Evolutionary conservation across 2,888 invertebrate genomes (phyloP), one percentile per base, ranked within the genome.

Genomic region (Adelognathus sp.): DNA sequence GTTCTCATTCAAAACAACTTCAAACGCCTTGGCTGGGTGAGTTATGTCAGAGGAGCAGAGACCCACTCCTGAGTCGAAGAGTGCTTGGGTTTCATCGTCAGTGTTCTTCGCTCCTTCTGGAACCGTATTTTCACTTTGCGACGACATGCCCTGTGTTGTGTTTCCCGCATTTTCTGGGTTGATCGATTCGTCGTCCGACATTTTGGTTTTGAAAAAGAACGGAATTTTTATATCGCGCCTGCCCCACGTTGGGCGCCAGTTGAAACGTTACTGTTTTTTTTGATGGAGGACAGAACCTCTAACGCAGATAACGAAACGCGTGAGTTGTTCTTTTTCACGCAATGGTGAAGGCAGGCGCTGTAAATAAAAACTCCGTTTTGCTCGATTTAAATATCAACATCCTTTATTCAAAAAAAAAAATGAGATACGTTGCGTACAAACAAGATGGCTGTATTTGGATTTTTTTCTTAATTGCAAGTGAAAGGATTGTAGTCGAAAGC

Each of bases 201-300:
- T 29, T 54, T 29, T 54, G 0, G n/a, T 7, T 29, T 54, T 29
- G n/a, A 3, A n/a, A 33, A 33, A 0, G 3, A n/a, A 6, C 27
- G 3, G 11, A 24, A 52, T 11, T 29, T 52, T n/a, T 6, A n/a
- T 14, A 14, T 14, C 29, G 52, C 52, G 27, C 52, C 52, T 52
- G 52, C 29, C 52, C 52, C 27, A 52, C 50, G 27, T 52, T 52
- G 50, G 50, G 27, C 50, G 50, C 50, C 27, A 52, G 50, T 50
- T 24, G 50, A 24, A 50, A 50, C 6, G 27, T 52, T 27, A 18
- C 9, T 2, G 9, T 33, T 7, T 11, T 33, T 9, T 33, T n/a
- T n/a, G n/a, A n/a, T n/a, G n/a, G n/a, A n/a, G n/a, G n/a, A n/a
- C n/a, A n/a, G n/a, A n/a, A n/a, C n/a, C n/a, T n/a, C n/a, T n/a